phyloP scores from a whole-genome alignment of 2,113 vertebrate species.

The Dipodomys spectabilis region DNA sequence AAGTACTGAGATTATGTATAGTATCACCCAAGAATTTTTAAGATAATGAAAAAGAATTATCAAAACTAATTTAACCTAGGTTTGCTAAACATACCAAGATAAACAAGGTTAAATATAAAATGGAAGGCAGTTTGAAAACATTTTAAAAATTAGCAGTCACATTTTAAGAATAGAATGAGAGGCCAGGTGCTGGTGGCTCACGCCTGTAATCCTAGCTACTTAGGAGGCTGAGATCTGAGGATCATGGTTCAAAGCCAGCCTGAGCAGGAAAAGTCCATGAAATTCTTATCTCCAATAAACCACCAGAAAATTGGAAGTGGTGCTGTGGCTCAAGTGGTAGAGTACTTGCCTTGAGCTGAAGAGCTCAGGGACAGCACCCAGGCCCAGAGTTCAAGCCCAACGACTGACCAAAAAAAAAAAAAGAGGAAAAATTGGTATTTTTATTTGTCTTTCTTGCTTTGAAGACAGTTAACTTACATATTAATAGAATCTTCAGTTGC shows the following conservation, averaged over 20 bases:
- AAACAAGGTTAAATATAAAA: conserved; percentile 15
- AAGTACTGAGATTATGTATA: not conserved
- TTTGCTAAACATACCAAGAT: conserved; percentile 38
- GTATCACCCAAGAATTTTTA: not conserved
- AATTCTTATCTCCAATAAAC: too few relatives aligned
- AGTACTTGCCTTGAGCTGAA: too few relatives aligned
- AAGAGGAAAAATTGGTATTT: not conserved
- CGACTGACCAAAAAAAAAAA: not conserved
- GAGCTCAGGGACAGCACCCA: too few relatives aligned
- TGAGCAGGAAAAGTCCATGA: too few relatives aligned
- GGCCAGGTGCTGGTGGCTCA: too few relatives aligned
- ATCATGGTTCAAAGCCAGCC: too few relatives aligned
- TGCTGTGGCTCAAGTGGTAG: too few relatives aligned
- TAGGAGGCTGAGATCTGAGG: too few relatives aligned
- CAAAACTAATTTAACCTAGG: not conserved
- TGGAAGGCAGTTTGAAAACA: not conserved
- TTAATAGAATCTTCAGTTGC: not conserved
- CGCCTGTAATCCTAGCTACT: too few relatives aligned
- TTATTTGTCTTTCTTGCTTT: not conserved
- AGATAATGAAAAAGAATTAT: conserved; percentile 41
- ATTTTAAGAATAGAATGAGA: not conserved
- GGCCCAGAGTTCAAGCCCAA: too few relatives aligned
- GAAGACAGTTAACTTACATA: not conserved
- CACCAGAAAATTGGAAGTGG: too few relatives aligned
- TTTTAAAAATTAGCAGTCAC: not conserved